These are phyloP conservation scores for Montipora efflorescens DNA, from an alignment of 64 coral and sea anemone species.

Conservation along the genomic window DNA sequence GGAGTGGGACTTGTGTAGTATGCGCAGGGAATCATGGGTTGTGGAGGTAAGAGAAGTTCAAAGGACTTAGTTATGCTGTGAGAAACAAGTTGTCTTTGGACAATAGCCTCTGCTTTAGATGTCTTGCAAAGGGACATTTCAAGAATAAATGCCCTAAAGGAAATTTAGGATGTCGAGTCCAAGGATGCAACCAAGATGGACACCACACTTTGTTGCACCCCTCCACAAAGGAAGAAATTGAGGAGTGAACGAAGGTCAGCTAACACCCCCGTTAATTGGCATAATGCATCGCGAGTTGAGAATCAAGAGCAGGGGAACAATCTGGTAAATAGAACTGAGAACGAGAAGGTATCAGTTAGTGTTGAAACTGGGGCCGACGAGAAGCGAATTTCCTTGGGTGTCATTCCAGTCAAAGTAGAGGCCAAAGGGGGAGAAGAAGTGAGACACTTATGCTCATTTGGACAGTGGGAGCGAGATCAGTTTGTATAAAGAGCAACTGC, in stretches of 20 bases:
- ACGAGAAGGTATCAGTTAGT: constrained; percentile 33
- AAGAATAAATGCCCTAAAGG: constrained; percentile 22
- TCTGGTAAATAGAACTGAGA: constrained; percentile 22
- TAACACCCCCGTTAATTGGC: no score
- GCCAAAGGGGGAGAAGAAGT: constrained; percentile 11
- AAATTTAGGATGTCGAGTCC: constrained; percentile 45
- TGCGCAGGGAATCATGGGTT: constrained; percentile 29
- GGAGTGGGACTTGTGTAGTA: constrained; percentile 1
- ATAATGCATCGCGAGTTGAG: not conserved
- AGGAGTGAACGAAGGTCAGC: not conserved
- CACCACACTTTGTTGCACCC: constrained; percentile 73
- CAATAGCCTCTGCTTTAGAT: constrained; percentile 55
- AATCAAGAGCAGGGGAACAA: not conserved
- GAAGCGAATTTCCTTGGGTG: no score
- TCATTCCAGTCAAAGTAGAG: not conserved
- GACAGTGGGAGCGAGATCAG: constrained; percentile 4
- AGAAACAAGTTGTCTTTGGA: constrained; percentile 18
- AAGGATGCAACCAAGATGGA: constrained; percentile 44
- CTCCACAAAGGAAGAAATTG: not conserved
- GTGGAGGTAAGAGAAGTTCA: constrained; percentile 51
- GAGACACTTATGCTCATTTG: constrained; percentile 43
- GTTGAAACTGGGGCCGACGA: not conserved
- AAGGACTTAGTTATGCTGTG: constrained; percentile 8
- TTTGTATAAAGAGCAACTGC: constrained; percentile 56
- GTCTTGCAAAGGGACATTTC: constrained; percentile 47